Evolutionary conservation across 2,888 invertebrate species (phyloP).

Genomic region (Pristionchus japonicus): DNA sequence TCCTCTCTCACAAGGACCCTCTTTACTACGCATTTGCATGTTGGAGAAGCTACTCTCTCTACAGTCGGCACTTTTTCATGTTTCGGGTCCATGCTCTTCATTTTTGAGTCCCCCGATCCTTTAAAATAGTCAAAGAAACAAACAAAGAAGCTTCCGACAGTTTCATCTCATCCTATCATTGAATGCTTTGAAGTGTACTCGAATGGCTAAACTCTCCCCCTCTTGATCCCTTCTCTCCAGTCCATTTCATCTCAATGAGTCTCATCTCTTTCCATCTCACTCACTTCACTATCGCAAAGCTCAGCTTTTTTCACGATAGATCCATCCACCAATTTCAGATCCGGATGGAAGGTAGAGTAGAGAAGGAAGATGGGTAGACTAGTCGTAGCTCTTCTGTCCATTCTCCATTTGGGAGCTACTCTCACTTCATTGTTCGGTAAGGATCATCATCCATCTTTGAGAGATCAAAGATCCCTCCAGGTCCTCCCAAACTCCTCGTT

Average conservation of each 20-base stretch:
- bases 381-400: background rate
- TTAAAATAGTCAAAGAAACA: too few relatives aligned
- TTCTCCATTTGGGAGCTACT: slow-evolving; percentile 2
- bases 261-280: slow-evolving; percentile 37
- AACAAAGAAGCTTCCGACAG: too few relatives aligned
- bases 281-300: background rate
- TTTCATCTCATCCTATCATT: background rate
- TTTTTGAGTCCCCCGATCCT: too few relatives aligned
- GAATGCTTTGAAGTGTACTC: background rate
- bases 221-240: slow-evolving; percentile 35
- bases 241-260: slow-evolving; percentile 36
- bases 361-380: background rate
- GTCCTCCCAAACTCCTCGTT: slow-evolving; percentile 64
- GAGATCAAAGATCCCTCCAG: slow-evolving; percentile 48
- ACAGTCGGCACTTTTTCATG: background rate
- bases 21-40: slow-evolving; percentile 34
- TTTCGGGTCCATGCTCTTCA: background rate
- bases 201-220: background rate
- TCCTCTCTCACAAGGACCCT: background rate
- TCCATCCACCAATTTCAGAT: background rate
- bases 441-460: background rate
- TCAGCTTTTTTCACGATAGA: background rate
- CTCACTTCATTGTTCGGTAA: slow-evolving; percentile 31
- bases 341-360: background rate
- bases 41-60: background rate